Conservation (phyloP, 2,797 vertebrate species). For the Pygocentrus nattereri region DNA sequence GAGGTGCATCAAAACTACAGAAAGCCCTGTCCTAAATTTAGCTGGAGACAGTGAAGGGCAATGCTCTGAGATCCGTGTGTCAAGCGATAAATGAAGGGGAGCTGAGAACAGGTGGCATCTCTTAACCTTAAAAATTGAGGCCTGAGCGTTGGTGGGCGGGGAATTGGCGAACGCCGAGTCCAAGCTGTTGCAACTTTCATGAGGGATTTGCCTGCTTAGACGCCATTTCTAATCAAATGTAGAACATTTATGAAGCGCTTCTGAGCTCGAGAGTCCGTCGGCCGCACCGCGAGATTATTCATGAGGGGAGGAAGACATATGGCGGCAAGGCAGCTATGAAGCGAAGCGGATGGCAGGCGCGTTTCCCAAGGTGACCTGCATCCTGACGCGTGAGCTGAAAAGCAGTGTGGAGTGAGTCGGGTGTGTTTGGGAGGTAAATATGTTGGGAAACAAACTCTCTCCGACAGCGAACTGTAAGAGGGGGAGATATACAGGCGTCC, state of each 20-base stretch:
- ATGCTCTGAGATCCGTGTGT: neutral
- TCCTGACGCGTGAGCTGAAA: conserved; percentile 9
- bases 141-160: neutral
- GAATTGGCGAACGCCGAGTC: neutral
- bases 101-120: neutral
- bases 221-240: conserved; percentile 15
- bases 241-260: neutral
- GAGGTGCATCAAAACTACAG: no score
- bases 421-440: conserved; percentile 20
- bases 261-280: neutral
- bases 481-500: neutral
- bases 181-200: conserved; percentile 23
- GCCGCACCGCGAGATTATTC: neutral
- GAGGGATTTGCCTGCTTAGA: neutral
- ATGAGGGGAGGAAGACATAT: conserved; percentile 13
- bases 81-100: neutral
- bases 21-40: neutral
- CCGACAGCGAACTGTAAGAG: conserved; percentile 1
- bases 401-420: neutral
- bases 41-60: no score
- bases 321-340: conserved; percentile 1
- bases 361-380: neutral
- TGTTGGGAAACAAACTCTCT: conserved; percentile 7
- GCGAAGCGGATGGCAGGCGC: neutral
- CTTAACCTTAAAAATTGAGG: neutral